Base-by-base conservation (phyloP, 1,140 invertebrate species). In the Drosophila nannoptera region DNA sequence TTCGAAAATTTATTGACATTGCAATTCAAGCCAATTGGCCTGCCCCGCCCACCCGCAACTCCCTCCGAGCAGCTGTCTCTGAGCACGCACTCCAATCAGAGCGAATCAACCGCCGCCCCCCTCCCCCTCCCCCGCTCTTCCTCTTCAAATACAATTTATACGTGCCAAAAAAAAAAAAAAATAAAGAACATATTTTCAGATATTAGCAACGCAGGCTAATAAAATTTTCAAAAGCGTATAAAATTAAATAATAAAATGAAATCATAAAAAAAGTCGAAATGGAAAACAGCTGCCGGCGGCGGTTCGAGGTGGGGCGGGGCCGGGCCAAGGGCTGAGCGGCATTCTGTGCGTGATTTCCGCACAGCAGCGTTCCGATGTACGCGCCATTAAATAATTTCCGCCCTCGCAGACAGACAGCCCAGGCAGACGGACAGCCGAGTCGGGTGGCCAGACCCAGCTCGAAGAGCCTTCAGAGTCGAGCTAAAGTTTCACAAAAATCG, bases 351-450 rank as follows among this genome's bases (percentile, higher is more conserved):
- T 86, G 81, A 86, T 86, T 86, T 86, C 81, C 81, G 81, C 77
- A 66, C 52, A 50, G 56, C 64, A 43, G 77, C 69, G 69, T 77
- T 63, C 62, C 67, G 77, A 86, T 86, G 81, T 86, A 81, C 81
- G 81, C 77, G 73, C 77, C 81, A 86, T 86, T 86, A 86, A 86
- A 86, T 86, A 86, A 86, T 86, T 86, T 86, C 81, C 81, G 81
- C 77, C 74, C 81, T 68, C 64, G 75, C 65, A 43, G 9, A 12
- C 36, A 42, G 7, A 40, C 9, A 42, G 40, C 3, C 38, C 7
- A n/a, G 2, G 11, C 38, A 5, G 40, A 22, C 22, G 22, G 22
- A 22, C 22, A 3, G 22, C 1, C 22, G 22, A n/a, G 22, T 2
- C 22, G 22, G 22, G 1, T 22, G 22, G 22, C 14, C 22, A 53